These are phyloP conservation scores for Ceratothoa steindachneri DNA, from an alignment of 2,888 invertebrate species.

Conservation along the genomic window DNA sequence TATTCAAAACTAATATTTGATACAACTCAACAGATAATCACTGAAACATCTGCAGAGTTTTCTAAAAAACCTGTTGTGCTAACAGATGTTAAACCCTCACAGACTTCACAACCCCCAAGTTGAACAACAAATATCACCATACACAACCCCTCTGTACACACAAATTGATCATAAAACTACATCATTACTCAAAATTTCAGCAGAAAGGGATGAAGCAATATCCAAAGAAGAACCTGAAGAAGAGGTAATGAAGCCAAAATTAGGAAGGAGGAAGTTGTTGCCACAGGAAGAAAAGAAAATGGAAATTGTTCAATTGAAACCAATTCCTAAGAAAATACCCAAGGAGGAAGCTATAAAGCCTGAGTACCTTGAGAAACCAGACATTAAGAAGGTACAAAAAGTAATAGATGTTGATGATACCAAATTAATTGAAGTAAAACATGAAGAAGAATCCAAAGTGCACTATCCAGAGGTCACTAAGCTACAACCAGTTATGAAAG, in stretches of 20 bases:
- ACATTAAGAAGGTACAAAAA: no score
- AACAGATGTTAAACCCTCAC: background rate
- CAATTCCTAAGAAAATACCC: background rate
- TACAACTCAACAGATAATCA: background rate
- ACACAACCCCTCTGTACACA: background rate
- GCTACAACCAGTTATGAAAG: background rate
- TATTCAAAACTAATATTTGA: background rate
- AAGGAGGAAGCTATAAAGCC: background rate
- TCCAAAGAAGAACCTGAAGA: background rate
- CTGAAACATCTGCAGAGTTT: background rate
- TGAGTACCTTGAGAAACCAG: no score
- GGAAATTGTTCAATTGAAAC: constrained; percentile 6
- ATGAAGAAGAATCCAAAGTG: background rate
- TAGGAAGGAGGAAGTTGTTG: background rate
- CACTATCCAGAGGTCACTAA: no score
- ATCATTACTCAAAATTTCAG: background rate
- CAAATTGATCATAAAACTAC: background rate
- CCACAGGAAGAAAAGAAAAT: constrained; percentile 12
- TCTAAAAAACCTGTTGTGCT: background rate
- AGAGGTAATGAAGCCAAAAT: background rate
- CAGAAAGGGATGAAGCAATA: background rate
- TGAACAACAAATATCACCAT: background rate
- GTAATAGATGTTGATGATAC: constrained; percentile 7
- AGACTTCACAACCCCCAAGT: background rate
- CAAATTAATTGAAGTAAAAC: background rate